Conservation (phyloP, 1,140 invertebrate species). For the Asbolus verrucosus region DNA sequence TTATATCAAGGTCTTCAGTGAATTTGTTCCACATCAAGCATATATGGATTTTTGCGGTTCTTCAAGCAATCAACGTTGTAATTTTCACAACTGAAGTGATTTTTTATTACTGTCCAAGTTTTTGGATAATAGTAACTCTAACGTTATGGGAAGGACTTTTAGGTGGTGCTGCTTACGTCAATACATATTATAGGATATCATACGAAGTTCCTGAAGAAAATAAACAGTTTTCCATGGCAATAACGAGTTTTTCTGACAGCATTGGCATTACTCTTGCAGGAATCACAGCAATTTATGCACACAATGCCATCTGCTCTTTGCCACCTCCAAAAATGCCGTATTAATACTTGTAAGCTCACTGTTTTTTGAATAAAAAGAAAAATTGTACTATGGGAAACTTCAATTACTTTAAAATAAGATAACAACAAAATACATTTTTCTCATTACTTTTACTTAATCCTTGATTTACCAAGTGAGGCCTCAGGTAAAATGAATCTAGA, state of each 20-base stretch:
- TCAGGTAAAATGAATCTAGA: too few relatives aligned
- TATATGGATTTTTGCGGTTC: constrained; percentile 74
- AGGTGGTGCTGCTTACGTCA: constrained; percentile 88
- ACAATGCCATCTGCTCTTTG: constrained; percentile 78
- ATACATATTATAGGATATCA: constrained; percentile 84
- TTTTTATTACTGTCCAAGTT: constrained; percentile 78
- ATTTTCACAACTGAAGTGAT: constrained; percentile 77
- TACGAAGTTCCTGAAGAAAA: constrained; percentile 75
- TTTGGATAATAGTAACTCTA: constrained; percentile 81
- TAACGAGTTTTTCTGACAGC: constrained; percentile 79
- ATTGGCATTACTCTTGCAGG: constrained; percentile 82
- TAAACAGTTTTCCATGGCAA: constrained; percentile 75
- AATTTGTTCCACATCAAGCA: constrained; percentile 77
- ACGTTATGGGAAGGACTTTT: constrained; percentile 87
- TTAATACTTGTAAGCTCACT: too few relatives aligned
- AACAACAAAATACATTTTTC: too few relatives aligned
- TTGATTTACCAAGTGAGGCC: too few relatives aligned
- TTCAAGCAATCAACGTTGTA: constrained; percentile 77
- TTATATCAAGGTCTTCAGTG: constrained; percentile 87
- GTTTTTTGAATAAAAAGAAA: too few relatives aligned
- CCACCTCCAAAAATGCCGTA: too few relatives aligned
- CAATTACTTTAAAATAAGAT: too few relatives aligned
- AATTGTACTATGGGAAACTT: too few relatives aligned
- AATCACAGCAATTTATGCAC: constrained; percentile 78
- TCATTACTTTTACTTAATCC: too few relatives aligned